Base-by-base conservation (phyloP, 2,797 vertebrate genomes). In the Staurois parvus region DNA sequence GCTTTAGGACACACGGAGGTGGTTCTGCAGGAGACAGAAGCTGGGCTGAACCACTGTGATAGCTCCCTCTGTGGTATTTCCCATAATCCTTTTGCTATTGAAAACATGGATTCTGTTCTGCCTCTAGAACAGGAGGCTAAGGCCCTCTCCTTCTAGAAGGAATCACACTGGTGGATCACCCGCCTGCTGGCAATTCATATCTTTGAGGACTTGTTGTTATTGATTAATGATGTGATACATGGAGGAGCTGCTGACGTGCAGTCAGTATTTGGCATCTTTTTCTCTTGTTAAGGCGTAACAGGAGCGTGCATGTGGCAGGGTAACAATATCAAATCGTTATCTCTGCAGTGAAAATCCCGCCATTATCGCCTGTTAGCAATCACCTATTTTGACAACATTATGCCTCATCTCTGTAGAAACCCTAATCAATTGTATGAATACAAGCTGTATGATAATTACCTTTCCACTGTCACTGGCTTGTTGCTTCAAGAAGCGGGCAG, bases 371-470 rank as follows among this genome's bases (percentile, higher is more conserved):
- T 80, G 0, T 0, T 85, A 87, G 87, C 0, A 0, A 84, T 89
- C 83, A 62, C 5, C 0, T 66, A 32, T 89, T 91, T 89, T 89
- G 88, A 85, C 90, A 91, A 90, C 79, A 11, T 89, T 88, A 10
- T 73, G 86, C 88, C 67, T 67, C 83, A 84, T 30, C 84, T 90
- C 83, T 90, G 62, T 79, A 88, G 86, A 87, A 83, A 52, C 84
- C 0, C 0, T 85, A 82, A 88, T 91, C 5, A 28, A 72, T 91
- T 91, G 88, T 89, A 88, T 76, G 67, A 89, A 83, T 88, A 89
- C 87, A 89, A 30, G 83, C 82, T 89, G 85, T 89, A 89, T 88
- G 73, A 91, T 87, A 90, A 88, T 91, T 88, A 88, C 82, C 89
- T 90, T 69, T 88, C 67, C 73, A 87, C 91, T 91, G 87, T 84